These are phyloP conservation scores for Eupeodes corollae DNA, from an alignment of 1,140 invertebrate genomes.

Conservation along the genomic window DNA sequence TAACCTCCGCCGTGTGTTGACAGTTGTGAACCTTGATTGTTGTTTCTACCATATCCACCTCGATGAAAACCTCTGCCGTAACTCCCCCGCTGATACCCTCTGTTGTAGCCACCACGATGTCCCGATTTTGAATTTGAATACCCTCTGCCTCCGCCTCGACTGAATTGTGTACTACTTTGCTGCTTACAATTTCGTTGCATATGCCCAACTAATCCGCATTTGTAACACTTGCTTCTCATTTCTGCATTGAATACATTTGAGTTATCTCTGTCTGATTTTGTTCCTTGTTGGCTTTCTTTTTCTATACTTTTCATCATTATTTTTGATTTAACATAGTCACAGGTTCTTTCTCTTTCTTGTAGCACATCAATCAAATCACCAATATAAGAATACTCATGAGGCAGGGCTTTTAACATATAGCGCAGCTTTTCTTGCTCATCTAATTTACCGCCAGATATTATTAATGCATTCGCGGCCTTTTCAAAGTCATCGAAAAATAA, in stretches of 20 bases:
- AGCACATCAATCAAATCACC: slow-evolving; percentile 15
- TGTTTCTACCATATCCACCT: slow-evolving; percentile 2
- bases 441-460: slow-evolving; percentile 17
- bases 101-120: slow-evolving; percentile 16
- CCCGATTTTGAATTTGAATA: slow-evolving; percentile 5
- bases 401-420: slow-evolving; percentile 22
- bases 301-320: background rate
- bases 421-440: slow-evolving; percentile 22
- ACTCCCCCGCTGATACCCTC: slow-evolving; percentile 13
- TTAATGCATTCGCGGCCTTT: slow-evolving; percentile 19
- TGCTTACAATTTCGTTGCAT: background rate
- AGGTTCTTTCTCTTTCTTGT: background rate
- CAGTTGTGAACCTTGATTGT: slow-evolving; percentile 12
- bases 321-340: slow-evolving; percentile 1
- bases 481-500: slow-evolving; percentile 25
- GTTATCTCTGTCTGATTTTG: background rate
- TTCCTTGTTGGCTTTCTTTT: background rate
- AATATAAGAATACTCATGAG: slow-evolving; percentile 15
- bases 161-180: slow-evolving; percentile 8
- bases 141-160: slow-evolving; percentile 1
- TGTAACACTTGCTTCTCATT: background rate
- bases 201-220: background rate
- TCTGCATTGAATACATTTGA: slow-evolving; percentile 21
- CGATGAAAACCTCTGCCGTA: slow-evolving; percentile 11
- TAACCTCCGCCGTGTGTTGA: slow-evolving; percentile 13